Percentiles rank a stretch among this genome's conserved stretches.
phyloP scores from a whole-genome alignment of 1,140 invertebrate genomes.

The Drosophila lini region DNA sequence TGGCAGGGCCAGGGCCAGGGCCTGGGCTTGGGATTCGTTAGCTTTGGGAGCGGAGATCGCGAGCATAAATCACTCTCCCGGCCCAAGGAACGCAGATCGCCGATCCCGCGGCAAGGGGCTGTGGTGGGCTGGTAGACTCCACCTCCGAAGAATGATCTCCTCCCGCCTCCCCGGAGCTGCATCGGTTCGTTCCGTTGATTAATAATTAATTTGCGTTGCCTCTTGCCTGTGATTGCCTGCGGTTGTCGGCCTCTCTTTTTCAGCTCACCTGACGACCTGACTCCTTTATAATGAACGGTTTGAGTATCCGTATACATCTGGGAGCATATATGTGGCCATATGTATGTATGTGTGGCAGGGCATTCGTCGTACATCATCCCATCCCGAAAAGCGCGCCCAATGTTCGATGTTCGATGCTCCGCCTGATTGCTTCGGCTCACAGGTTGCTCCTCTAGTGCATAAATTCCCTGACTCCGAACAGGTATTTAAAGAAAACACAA shows the following conservation, averaged over 20 bases:
- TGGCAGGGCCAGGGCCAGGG: slow-evolving; percentile 23
- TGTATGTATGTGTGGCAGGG: slow-evolving; percentile 51
- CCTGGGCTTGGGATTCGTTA: slow-evolving; percentile 62
- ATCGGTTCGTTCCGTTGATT: slow-evolving; percentile 76
- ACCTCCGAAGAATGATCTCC: slow-evolving; percentile 25
- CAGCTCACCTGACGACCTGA: slow-evolving; percentile 72
- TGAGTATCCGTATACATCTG: slow-evolving; percentile 24
- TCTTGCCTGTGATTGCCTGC: slow-evolving; percentile 59
- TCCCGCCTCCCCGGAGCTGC: slow-evolving; percentile 6
- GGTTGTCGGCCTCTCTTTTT: slow-evolving; percentile 39
- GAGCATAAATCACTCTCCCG: slow-evolving; percentile 75
- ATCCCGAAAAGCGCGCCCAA: slow-evolving; percentile 63
- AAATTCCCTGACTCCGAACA: slow-evolving; percentile 61
- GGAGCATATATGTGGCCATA: neutral
- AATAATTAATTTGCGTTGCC: slow-evolving; percentile 83
- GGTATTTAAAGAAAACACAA: slow-evolving; percentile 64
- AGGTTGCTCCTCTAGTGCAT: slow-evolving; percentile 69
- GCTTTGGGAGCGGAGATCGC: slow-evolving; percentile 64
- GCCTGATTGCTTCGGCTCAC: slow-evolving; percentile 75
- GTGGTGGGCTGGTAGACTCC: slow-evolving; percentile 36
- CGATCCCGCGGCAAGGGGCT: slow-evolving; percentile 31
- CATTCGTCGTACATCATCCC: slow-evolving; percentile 79
- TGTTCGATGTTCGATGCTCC: slow-evolving; percentile 36
- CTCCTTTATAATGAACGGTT: slow-evolving; percentile 83
- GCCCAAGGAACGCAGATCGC: slow-evolving; percentile 45